Percentiles rank a stretch among this genome's conserved stretches.
Evolutionary conservation across 2,113 vertebrate genomes (phyloP).

Genomic region (Oryzias melastigma): DNA sequence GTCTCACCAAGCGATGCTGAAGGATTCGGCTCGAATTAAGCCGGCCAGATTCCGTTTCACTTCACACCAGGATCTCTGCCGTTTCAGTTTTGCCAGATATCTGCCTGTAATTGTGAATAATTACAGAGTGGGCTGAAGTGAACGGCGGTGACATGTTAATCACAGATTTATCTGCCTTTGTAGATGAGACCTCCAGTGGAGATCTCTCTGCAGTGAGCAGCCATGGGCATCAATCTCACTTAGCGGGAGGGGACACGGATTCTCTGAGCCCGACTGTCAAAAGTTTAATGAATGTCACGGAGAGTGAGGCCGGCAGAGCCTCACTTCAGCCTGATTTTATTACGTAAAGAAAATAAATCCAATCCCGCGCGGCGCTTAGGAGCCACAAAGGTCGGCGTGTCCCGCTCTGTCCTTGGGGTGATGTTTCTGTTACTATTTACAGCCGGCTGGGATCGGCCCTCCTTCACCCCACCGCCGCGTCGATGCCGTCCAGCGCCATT

Average conservation of each 20-base stretch:
- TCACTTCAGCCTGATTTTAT: conserved; percentile 55
- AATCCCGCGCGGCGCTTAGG: conserved; percentile 49
- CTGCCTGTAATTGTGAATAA: conserved; percentile 72
- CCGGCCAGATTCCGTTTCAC: conserved; percentile 50
- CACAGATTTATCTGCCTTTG: conserved; percentile 69
- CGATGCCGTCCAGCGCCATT: conserved; percentile 54
- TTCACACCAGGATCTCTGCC: conserved; percentile 59
- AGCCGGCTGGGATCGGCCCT: conserved; percentile 44
- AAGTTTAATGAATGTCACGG: conserved; percentile 72
- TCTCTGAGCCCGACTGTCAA: conserved; percentile 62
- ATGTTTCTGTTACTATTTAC: conserved; percentile 57
- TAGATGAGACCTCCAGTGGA: conserved; percentile 63
- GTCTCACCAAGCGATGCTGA: conserved; percentile 43
- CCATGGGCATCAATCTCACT: conserved; percentile 70
- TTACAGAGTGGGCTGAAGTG: conserved; percentile 41
- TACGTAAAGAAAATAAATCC: conserved; percentile 59
- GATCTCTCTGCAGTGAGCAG: conserved; percentile 57
- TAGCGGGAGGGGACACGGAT: conserved; percentile 60
- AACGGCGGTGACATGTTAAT: conserved; percentile 70
- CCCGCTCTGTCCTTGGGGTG: conserved; percentile 51
- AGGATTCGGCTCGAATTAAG: conserved; percentile 57
- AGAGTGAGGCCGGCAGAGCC: conserved; percentile 41
- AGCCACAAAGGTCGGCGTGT: conserved; percentile 39
- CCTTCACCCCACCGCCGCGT: conserved; percentile 45
- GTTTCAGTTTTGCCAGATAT: conserved; percentile 62